Percentiles rank a stretch among this genome's conserved stretches.
phyloP scores from a whole-genome alignment of 2,113 vertebrate species.

The Salvator merianae region DNA sequence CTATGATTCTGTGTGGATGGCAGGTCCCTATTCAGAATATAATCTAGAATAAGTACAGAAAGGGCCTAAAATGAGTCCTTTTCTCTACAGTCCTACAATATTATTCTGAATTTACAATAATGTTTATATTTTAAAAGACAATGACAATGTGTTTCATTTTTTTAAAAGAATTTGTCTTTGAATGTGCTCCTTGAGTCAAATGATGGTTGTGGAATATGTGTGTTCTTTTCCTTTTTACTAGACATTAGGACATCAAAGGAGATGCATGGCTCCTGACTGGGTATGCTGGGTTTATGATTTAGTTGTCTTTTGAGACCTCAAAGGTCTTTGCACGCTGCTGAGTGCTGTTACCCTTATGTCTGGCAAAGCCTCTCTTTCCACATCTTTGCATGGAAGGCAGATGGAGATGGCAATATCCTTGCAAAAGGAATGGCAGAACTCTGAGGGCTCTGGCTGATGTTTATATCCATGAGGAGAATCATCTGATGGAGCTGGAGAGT shows the following conservation, averaged over 20 bases:
- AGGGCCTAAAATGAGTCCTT: too few species aligned
- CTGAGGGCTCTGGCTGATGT: slow-evolving; percentile 53
- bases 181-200: neutral
- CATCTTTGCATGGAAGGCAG: slow-evolving; percentile 61
- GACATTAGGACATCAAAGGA: slow-evolving; percentile 38
- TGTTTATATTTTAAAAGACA: neutral
- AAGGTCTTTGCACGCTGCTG: slow-evolving; percentile 38
- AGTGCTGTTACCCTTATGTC: slow-evolving; percentile 66
- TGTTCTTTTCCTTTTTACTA: neutral
- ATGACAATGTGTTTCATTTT: neutral
- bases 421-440: slow-evolving; percentile 62
- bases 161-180: neutral
- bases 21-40: too few species aligned
- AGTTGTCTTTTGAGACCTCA: slow-evolving; percentile 57
- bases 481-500: slow-evolving; percentile 48
- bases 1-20: too few species aligned
- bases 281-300: slow-evolving; percentile 57
- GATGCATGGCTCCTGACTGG: slow-evolving; percentile 38
- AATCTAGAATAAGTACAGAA: too few species aligned
- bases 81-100: neutral
- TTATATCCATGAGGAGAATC: slow-evolving; percentile 49
- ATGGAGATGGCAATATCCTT: slow-evolving; percentile 54
- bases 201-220: neutral
- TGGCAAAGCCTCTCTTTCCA: slow-evolving; percentile 54
- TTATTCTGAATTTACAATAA: neutral